phyloP scores from a whole-genome alignment of 1,140 invertebrate genomes.

The Papilio dardanus region DNA sequence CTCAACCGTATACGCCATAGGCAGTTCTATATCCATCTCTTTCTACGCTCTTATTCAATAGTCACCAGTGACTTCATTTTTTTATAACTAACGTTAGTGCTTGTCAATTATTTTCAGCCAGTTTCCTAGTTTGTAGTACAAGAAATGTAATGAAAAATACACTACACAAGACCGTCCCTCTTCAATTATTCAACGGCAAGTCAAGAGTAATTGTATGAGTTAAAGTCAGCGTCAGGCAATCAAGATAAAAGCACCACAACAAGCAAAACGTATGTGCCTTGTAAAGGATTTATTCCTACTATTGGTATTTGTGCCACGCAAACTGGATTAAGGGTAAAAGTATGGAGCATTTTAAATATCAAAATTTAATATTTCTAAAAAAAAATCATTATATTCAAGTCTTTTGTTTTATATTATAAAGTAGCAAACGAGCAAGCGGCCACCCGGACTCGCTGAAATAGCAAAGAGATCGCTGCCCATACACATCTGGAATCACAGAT shows the following conservation, averaged over 20 bases:
- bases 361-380: not conserved
- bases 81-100: too few relatives aligned
- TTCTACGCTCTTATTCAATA: too few relatives aligned
- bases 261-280: conserved; percentile 17
- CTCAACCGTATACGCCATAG: too few relatives aligned
- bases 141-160: not conserved
- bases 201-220: conserved; percentile 27
- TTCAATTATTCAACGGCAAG: conserved; percentile 32
- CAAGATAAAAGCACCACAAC: conserved; percentile 28
- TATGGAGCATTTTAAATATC: not conserved
- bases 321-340: not conserved
- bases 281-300: not conserved
- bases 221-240: conserved; percentile 20
- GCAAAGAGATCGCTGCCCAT: too few relatives aligned
- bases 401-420: too few relatives aligned
- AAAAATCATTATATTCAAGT: too few relatives aligned
- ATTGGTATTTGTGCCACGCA: not conserved
- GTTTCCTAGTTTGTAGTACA: not conserved
- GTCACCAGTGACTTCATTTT: too few relatives aligned
- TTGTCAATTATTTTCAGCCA: not conserved
- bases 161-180: not conserved
- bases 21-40: too few relatives aligned
- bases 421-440: too few relatives aligned
- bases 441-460: too few relatives aligned
- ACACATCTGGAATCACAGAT: too few relatives aligned